Base-by-base conservation (phyloP, 1,140 invertebrate genomes). In the Asobara japonica region DNA sequence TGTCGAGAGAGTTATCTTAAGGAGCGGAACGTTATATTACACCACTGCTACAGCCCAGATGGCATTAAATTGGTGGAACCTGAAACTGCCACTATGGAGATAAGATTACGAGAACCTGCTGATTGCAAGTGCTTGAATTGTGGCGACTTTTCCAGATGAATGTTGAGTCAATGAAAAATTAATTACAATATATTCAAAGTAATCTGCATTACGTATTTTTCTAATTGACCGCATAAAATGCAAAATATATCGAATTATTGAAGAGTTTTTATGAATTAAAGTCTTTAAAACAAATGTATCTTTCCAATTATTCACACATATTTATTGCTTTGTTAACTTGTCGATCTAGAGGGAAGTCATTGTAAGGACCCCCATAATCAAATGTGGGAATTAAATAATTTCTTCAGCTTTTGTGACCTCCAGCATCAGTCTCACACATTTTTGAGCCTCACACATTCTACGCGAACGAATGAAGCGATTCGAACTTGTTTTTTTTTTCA, bases 101-200 rank as follows among this genome's bases (percentile, higher is more conserved):
- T 97, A 13, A 93, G 93, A 77, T 87, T 97, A 41, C 89, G 92
- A 62, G 95, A 97, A 86, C 96, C 95, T 0, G 91, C 92, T 18
- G 94, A 96, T 77, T 97, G 95, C 86, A 94, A 94, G 87, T 97
- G 95, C 82, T 94, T 91, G 84, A 95, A 96, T 86, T 97, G 96
- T 83, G 94, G 94, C 16, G 74, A 75, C 62, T 75, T 70, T 38
- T 67, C 71, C 1, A 62, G 74, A 70, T 75, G 62, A 69, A 65
- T 48, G 48, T 5, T 65, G 27, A 60, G 31, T 25, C 20, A 10
- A 38, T 30, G 27, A 56, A 60, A 25, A 38, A 31, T 33, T 1
- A 67, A 25, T 45, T 38, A 13, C n/a, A 31, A 13, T 27, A 30
- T 31, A 30, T 62, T 31, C 0, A 62, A 62, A 30, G 16, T 16